These are phyloP conservation scores for Kradibia gibbosae DNA, from an alignment of 1,140 invertebrate genomes.

Conservation along the genomic window DNA sequence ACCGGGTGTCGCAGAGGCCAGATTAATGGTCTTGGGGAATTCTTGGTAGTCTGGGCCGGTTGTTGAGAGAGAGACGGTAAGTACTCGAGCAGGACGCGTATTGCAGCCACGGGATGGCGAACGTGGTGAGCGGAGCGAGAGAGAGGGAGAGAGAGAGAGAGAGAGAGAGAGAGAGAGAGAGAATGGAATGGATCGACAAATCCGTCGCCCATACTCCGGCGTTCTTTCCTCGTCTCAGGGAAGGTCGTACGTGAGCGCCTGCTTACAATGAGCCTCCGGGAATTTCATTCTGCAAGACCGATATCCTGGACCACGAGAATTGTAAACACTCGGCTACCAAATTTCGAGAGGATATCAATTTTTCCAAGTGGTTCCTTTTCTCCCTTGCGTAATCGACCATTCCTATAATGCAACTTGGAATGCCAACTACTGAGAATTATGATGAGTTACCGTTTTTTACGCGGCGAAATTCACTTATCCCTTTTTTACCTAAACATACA, in stretches of 20 bases:
- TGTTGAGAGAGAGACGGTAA: slow-evolving; percentile 31
- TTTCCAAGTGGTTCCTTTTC: neutral
- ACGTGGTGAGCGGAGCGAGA: slow-evolving; percentile 58
- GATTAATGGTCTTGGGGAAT: slow-evolving; percentile 70
- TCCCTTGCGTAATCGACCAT: neutral
- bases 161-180: neutral
- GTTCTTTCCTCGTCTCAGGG: neutral
- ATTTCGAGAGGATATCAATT: neutral
- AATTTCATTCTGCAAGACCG: neutral
- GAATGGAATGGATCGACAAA: neutral
- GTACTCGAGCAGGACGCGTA: too few relatives aligned
- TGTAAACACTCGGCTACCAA: neutral
- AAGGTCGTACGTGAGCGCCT: neutral
- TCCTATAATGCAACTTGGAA: neutral
- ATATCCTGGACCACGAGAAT: neutral
- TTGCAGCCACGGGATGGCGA: too few relatives aligned
- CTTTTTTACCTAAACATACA: neutral
- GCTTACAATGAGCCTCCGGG: neutral
- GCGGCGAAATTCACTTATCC: neutral
- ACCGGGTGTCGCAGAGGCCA: slow-evolving; percentile 66
- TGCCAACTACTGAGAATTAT: neutral
- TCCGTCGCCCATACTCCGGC: neutral
- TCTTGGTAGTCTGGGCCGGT: slow-evolving; percentile 66
- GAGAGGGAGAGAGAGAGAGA: slow-evolving; percentile 38
- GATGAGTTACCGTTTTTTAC: neutral